A percentile compares a stretch with the other conserved stretches of the same genome.
These are phyloP conservation scores for Scaptomyza reducta DNA, from an alignment of 2,888 invertebrate species.

Conservation along the genomic window DNA sequence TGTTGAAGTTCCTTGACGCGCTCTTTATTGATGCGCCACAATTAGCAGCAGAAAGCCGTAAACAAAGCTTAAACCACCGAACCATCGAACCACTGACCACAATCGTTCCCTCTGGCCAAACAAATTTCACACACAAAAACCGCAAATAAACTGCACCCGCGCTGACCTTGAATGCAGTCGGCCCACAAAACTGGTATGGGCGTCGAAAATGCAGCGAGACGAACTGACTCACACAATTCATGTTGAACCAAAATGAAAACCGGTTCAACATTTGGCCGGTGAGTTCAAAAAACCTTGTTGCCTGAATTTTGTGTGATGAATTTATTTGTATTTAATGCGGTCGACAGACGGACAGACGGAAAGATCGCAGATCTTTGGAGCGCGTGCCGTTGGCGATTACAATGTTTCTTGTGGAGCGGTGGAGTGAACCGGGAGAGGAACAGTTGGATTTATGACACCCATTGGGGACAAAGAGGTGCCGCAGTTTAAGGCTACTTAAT, in stretches of 20 bases:
- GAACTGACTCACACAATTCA: constrained; percentile 34
- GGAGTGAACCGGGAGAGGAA: constrained; percentile 12
- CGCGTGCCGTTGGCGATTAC: constrained; percentile 69
- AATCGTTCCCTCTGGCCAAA: constrained; percentile 35
- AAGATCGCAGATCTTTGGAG: constrained; percentile 32
- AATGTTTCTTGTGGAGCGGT: constrained; percentile 18
- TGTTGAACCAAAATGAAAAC: constrained; percentile 31
- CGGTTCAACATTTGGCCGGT: constrained; percentile 61
- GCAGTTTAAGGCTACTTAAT: constrained; percentile 51
- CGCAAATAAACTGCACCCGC: constrained; percentile 66
- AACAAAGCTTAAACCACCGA: constrained; percentile 74
- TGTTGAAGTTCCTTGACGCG: constrained; percentile 28
- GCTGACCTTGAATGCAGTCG: constrained; percentile 68
- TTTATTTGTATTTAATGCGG: constrained; percentile 73
- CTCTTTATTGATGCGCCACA: constrained; percentile 74
- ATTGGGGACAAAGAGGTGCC: constrained; percentile 49
- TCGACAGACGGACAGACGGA: constrained; percentile 26
- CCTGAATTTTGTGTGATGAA: constrained; percentile 65
- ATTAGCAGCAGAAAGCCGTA: constrained; percentile 71
- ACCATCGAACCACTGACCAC: constrained; percentile 43
- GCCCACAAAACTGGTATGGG: constrained; percentile 7
- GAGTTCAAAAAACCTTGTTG: constrained; percentile 73
- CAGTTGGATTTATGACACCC: constrained; percentile 30
- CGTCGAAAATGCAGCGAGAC: constrained; percentile 23
- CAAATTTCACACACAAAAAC: constrained; percentile 46